Conservation (phyloP, 2,113 vertebrate species). For the Phainopepla nitens region DNA sequence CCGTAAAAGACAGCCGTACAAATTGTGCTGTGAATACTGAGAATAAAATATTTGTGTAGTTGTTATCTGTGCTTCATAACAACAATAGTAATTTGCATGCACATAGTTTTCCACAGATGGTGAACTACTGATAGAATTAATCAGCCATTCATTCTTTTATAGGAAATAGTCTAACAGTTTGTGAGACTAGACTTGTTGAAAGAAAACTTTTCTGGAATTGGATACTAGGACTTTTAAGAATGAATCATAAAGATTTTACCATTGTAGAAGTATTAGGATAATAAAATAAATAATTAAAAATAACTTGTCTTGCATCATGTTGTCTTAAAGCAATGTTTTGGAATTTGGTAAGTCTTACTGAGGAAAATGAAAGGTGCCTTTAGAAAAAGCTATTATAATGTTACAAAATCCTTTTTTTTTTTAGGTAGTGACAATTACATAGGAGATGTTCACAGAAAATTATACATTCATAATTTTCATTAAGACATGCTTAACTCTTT, state of each 20-base stretch:
- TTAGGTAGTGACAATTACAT: neutral
- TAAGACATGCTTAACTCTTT: neutral
- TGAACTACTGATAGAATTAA: neutral
- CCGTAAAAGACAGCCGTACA: neutral
- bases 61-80: neutral
- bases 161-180: neutral
- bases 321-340: neutral
- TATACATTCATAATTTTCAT: neutral
- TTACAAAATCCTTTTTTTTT: neutral
- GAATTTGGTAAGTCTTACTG: neutral
- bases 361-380: neutral
- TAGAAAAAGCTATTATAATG: neutral
- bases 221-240: neutral
- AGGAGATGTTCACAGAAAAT: neutral
- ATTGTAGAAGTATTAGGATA: neutral
- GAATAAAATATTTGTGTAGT: neutral
- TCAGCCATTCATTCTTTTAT: neutral
- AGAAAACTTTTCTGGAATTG: neutral
- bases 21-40: neutral
- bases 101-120: neutral
- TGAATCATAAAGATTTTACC: neutral
- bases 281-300: neutral
- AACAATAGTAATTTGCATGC: neutral
- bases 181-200: neutral
- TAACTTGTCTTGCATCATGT: neutral